These are phyloP conservation scores for human DNA, from an alignment of 2,113 vertebrate species.

Conservation along the genomic window DNA sequence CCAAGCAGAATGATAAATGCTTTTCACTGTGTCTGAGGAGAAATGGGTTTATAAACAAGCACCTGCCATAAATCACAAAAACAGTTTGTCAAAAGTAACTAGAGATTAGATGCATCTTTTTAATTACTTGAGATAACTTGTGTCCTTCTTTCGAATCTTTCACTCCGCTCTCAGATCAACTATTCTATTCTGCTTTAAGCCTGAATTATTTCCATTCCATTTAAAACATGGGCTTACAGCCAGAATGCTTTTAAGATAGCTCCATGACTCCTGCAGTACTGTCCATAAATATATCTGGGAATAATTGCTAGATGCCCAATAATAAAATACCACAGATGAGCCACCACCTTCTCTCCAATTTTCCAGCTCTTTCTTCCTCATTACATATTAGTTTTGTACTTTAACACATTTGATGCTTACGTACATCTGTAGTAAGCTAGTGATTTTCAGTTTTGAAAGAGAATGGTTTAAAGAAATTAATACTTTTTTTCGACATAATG, in stretches of 20 bases:
- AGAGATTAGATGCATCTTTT: slow-evolving; percentile 86
- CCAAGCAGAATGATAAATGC: slow-evolving; percentile 87
- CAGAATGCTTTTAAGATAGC: slow-evolving; percentile 31
- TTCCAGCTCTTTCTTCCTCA: not conserved
- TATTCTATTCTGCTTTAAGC: slow-evolving; percentile 62
- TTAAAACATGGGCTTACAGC: slow-evolving; percentile 36
- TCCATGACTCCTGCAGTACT: not conserved
- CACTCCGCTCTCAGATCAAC: slow-evolving; percentile 70
- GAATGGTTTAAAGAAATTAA: not conserved
- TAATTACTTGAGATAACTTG: slow-evolving; percentile 85
- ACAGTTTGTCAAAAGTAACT: slow-evolving; percentile 86
- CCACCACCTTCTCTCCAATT: not conserved
- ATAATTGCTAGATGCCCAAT: not conserved
- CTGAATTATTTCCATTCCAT: slow-evolving; percentile 63
- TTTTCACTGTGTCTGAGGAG: slow-evolving; percentile 77
- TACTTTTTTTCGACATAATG: not conserved
- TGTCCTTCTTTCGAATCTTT: slow-evolving; percentile 81
- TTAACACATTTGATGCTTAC: not conserved
- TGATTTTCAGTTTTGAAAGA: not conserved
- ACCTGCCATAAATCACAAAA: slow-evolving; percentile 88
- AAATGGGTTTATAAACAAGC: slow-evolving; percentile 88
- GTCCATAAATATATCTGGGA: not conserved
- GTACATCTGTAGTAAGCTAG: not conserved
- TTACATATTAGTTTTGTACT: not conserved
- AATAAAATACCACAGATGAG: not conserved